Evolutionary conservation across 1,140 invertebrate genomes (phyloP).

Genomic region (Drosophila kepulauana): DNA sequence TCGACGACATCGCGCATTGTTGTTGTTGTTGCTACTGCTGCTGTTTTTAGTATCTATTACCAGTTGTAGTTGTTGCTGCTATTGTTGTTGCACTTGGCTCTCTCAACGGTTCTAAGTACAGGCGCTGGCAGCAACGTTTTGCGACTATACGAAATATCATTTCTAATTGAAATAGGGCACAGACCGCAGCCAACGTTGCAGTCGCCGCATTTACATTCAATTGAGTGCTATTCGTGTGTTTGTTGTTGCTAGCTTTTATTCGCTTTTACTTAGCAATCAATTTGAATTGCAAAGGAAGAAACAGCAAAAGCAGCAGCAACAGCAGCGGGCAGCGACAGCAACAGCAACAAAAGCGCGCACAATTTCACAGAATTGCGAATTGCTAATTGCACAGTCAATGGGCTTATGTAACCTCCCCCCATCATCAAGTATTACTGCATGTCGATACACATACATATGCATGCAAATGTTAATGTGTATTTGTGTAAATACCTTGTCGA

Average conservation of each 20-base stretch:
- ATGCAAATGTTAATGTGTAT: not conserved
- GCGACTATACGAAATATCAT: conserved; percentile 63
- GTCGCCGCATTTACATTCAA: conserved; percentile 32
- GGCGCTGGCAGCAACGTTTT: conserved; percentile 37
- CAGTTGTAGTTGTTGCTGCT: conserved; percentile 35
- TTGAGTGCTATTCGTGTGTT: conserved; percentile 44
- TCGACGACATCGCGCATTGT: conserved; percentile 42
- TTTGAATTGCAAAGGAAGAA: conserved; percentile 48
- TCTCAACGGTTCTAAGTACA: not conserved
- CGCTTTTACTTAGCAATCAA: conserved; percentile 44
- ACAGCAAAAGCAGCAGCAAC: too few relatives aligned
- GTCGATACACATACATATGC: conserved; percentile 12
- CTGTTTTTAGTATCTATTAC: conserved; percentile 67
- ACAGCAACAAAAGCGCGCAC: conserved; percentile 26
- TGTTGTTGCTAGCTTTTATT: conserved; percentile 23
- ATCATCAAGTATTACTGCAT: conserved; percentile 25
- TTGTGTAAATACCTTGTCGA: not conserved
- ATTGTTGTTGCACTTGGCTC: conserved; percentile 49
- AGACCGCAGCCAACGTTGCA: conserved; percentile 5
- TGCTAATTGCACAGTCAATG: conserved; percentile 55
- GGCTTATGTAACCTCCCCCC: conserved; percentile 61
- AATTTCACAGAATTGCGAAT: conserved; percentile 40
- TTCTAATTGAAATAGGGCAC: conserved; percentile 68
- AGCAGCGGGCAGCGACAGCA: conserved; percentile 5
- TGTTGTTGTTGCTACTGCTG: conserved; percentile 41